Conservation (phyloP, 2,113 vertebrate species). For the Triplophysa siluroides region DNA sequence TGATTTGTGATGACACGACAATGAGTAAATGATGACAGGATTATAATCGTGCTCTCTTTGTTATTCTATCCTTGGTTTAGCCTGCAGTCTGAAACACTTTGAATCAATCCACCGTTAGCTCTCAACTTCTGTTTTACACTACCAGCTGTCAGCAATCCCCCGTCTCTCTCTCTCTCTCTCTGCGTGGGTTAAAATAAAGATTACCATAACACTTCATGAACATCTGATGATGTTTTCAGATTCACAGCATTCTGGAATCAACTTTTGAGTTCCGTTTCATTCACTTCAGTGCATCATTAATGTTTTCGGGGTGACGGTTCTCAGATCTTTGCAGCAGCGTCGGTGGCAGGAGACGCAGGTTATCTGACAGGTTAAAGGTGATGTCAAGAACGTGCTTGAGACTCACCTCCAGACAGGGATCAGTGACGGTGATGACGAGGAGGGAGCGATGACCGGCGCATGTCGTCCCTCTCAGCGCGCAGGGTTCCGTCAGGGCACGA, state of each 20-base stretch:
- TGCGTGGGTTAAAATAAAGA: conserved; percentile 33
- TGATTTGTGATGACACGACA: neutral
- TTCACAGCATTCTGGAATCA: neutral
- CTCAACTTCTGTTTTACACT: neutral
- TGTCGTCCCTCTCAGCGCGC: conserved; percentile 45
- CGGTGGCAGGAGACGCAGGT: neutral
- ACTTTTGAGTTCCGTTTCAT: conserved; percentile 1
- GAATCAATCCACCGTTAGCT: neutral
- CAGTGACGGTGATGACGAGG: conserved; percentile 48
- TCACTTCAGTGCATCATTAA: neutral
- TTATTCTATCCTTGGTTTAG: neutral
- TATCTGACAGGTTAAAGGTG: neutral
- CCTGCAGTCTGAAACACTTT: neutral
- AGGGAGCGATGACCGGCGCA: conserved; percentile 43
- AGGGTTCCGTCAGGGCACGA: conserved; percentile 30
- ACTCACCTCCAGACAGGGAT: conserved; percentile 52
- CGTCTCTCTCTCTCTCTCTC: neutral
- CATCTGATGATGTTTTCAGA: neutral
- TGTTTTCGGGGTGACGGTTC: too few relatives aligned
- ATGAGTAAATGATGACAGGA: neutral
- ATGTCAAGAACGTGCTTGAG: neutral
- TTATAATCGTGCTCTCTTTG: neutral
- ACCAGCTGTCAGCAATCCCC: too few relatives aligned
- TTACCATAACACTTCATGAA: conserved; percentile 16
- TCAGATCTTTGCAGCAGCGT: too few relatives aligned